Evolutionary conservation across 1,140 invertebrate species (phyloP).

Genomic region (Coptotermes formosanus): DNA sequence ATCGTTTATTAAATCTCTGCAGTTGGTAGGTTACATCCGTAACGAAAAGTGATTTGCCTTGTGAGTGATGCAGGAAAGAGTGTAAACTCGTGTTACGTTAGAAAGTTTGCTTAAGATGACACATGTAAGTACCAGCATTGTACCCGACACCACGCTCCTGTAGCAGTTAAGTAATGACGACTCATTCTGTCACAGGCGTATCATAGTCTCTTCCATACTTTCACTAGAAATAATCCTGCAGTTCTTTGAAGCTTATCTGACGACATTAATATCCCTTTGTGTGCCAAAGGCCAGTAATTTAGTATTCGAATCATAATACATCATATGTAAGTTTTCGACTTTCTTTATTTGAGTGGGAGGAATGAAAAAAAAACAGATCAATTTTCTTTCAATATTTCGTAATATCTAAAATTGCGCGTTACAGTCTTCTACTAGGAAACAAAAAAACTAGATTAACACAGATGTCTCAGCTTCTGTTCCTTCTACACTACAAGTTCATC

Average conservation of each 20-base stretch:
- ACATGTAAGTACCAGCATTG: not conserved
- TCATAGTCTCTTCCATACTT: not conserved
- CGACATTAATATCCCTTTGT: not conserved
- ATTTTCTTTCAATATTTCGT: too few species aligned
- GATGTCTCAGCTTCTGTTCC: too few species aligned
- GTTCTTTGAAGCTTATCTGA: not conserved
- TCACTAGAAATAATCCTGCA: not conserved
- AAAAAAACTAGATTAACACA: too few species aligned
- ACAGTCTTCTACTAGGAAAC: too few species aligned
- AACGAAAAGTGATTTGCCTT: not conserved
- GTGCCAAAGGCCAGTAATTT: too few species aligned
- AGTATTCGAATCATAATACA: too few species aligned
- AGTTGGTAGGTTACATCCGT: not conserved
- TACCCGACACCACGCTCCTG: not conserved
- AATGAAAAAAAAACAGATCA: too few species aligned
- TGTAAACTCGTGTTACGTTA: not conserved
- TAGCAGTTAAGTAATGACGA: not conserved
- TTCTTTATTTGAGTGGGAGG: too few species aligned
- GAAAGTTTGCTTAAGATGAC: not conserved
- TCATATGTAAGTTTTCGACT: too few species aligned
- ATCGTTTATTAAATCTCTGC: not conserved
- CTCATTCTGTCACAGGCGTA: not conserved
- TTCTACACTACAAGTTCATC: too few species aligned
- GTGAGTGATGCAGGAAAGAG: not conserved
- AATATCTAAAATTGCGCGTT: too few species aligned